Conservation (phyloP, 2,888 invertebrate genomes). For the Parelbella ahira region DNA sequence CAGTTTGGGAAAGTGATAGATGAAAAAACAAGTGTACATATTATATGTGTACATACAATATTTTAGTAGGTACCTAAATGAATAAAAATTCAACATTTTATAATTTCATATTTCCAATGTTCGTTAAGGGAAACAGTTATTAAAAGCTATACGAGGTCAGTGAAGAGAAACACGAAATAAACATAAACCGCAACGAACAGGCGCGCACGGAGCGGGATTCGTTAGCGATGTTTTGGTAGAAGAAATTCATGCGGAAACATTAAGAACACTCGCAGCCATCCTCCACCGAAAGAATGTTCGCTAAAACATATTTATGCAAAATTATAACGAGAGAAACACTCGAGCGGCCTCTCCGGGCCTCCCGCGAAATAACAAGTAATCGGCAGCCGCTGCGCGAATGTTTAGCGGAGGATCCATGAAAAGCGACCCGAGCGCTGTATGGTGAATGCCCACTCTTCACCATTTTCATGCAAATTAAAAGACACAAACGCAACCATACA, state of each 20-base stretch:
- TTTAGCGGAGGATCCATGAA: constrained; percentile 54
- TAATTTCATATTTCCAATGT: no score
- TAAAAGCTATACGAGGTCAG: constrained; percentile 3
- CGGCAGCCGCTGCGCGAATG: constrained; percentile 52
- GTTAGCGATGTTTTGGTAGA: constrained; percentile 51
- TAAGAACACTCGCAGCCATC: constrained; percentile 43
- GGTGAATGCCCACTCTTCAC: constrained; percentile 61
- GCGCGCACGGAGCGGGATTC: constrained; percentile 20
- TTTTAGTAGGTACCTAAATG: no score
- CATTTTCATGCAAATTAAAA: constrained; percentile 79
- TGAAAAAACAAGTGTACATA: no score
- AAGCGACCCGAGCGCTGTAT: constrained; percentile 53
- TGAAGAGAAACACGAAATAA: constrained; percentile 5
- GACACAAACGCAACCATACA: constrained; percentile 68
- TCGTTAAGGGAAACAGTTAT: no score
- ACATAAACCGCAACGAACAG: constrained; percentile 16
- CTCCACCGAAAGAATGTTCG: constrained; percentile 45
- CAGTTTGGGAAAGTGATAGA: no score
- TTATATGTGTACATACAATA: no score
- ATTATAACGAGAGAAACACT: constrained; percentile 69
- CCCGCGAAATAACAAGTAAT: constrained; percentile 61
- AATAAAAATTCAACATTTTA: no score
- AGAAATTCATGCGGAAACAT: constrained; percentile 64
- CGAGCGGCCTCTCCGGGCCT: constrained; percentile 42
- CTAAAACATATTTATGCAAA: constrained; percentile 73